Evolutionary conservation across 2,113 vertebrate species (phyloP).

Genomic region (Thalassoma bifasciatum): DNA sequence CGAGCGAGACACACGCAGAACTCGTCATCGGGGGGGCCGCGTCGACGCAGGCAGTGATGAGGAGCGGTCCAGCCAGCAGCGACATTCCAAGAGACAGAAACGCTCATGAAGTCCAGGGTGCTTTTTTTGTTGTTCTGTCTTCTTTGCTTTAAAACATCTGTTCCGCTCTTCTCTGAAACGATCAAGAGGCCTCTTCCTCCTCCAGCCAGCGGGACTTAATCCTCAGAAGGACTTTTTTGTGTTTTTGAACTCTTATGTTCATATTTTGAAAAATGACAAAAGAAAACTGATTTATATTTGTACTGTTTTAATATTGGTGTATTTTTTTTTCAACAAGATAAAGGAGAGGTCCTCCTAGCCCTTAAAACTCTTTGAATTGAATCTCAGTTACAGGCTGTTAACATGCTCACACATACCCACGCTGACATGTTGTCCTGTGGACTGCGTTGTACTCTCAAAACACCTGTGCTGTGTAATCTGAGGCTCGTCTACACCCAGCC

Average conservation of each 20-base stretch:
- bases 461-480: slow-evolving; percentile 30
- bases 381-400: slow-evolving; percentile 21
- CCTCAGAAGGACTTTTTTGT: slow-evolving; percentile 72
- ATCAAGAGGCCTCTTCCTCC: slow-evolving; percentile 30
- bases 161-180: slow-evolving; percentile 43
- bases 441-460: slow-evolving; percentile 15
- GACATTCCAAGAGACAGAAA: slow-evolving; percentile 86
- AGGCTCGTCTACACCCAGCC: slow-evolving; percentile 11
- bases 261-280: slow-evolving; percentile 73
- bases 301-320: slow-evolving; percentile 77
- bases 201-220: slow-evolving; percentile 62
- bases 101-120: slow-evolving; percentile 73
- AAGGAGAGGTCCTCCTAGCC: slow-evolving; percentile 61
- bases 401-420: slow-evolving; percentile 1
- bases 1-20: slow-evolving; percentile 76
- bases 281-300: slow-evolving; percentile 86
- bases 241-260: slow-evolving; percentile 74
- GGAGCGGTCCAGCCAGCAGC: slow-evolving; percentile 73
- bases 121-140: slow-evolving; percentile 17
- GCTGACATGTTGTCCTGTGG: slow-evolving; percentile 16
- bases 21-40: slow-evolving; percentile 60
- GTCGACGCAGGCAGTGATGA: slow-evolving; percentile 69
- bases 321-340: slow-evolving; percentile 30
- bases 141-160: slow-evolving; percentile 61
- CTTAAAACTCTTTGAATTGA: slow-evolving; percentile 66